A percentile compares a stretch with the other conserved stretches of the same genome.
Evolutionary conservation across 2,797 vertebrate genomes (phyloP).

Genomic region (Arctocebus calabarensis): DNA sequence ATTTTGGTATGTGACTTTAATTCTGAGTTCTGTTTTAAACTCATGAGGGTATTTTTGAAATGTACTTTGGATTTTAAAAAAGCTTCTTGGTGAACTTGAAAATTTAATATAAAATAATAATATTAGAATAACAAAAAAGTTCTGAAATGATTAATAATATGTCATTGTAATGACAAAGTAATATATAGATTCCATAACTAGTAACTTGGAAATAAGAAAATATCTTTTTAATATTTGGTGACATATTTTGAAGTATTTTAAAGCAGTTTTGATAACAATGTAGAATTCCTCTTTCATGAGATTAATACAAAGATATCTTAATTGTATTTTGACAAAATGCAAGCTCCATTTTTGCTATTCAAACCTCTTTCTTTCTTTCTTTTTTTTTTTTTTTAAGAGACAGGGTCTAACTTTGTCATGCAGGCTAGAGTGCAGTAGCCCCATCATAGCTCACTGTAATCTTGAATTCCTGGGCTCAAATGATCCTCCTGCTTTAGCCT

Average conservation of each 20-base stretch:
- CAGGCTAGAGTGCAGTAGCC: background rate
- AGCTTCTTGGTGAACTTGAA: constrained; percentile 49
- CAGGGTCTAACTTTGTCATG: background rate
- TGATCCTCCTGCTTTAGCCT: background rate
- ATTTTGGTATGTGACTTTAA: constrained; percentile 63
- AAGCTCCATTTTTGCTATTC: background rate
- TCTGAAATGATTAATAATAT: constrained; percentile 4
- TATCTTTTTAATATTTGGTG: background rate
- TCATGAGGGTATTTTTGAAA: constrained; percentile 65
- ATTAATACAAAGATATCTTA: constrained; percentile 15
- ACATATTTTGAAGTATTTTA: constrained; percentile 46
- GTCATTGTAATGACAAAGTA: background rate
- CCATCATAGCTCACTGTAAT: background rate
- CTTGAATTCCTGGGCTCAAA: background rate
- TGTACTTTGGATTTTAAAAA: constrained; percentile 60
- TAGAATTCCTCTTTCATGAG: constrained; percentile 32
- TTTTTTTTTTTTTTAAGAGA: background rate
- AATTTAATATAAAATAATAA: constrained; percentile 44
- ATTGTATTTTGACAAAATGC: constrained; percentile 46
- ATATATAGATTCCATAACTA: background rate
- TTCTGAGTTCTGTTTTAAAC: constrained; percentile 72
- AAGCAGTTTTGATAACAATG: background rate
- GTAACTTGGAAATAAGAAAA: constrained; percentile 49
- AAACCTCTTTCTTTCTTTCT: background rate
- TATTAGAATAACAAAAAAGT: constrained; percentile 18